Conservation (phyloP, 2,888 invertebrate species). For the Pristionchus arcanus region DNA sequence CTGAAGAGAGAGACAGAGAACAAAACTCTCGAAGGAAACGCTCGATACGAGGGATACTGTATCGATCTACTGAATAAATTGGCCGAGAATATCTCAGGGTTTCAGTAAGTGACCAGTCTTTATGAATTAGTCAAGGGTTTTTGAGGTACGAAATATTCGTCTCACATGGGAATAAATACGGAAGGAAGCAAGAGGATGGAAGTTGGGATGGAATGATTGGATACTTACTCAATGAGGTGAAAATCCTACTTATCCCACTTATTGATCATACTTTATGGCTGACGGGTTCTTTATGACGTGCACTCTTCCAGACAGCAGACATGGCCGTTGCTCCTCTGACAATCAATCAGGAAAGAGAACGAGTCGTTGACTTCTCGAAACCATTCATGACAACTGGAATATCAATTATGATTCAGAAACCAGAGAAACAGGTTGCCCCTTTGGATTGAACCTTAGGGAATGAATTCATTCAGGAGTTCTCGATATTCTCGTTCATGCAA, state of each 20-base stretch:
- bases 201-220: slow-evolving; percentile 79
- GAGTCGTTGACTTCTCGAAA: slow-evolving; percentile 96
- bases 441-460: not conserved
- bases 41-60: slow-evolving; percentile 80
- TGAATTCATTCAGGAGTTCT: slow-evolving; percentile 83
- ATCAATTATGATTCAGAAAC: slow-evolving; percentile 94
- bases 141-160: slow-evolving; percentile 80
- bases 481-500: slow-evolving; percentile 96
- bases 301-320: slow-evolving; percentile 85
- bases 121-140: not conserved
- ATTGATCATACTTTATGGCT: too few species aligned
- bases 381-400: slow-evolving; percentile 97
- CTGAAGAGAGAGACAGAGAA: slow-evolving; percentile 83
- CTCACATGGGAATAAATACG: slow-evolving; percentile 77
- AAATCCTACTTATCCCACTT: not conserved
- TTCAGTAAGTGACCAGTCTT: slow-evolving; percentile 69
- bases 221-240: slow-evolving; percentile 75
- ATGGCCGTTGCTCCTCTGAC: slow-evolving; percentile 95
- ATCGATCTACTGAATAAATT: slow-evolving; percentile 80
- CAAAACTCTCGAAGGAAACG: slow-evolving; percentile 74
- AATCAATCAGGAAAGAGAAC: slow-evolving; percentile 91
- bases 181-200: slow-evolving; percentile 67
- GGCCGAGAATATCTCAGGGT: slow-evolving; percentile 73
- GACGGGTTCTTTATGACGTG: not conserved
- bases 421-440: slow-evolving; percentile 80